Evolutionary conservation across 2,797 vertebrate genomes (phyloP), one percentile per base, ranked within the genome.

Genomic region (Mallotus villosus): DNA sequence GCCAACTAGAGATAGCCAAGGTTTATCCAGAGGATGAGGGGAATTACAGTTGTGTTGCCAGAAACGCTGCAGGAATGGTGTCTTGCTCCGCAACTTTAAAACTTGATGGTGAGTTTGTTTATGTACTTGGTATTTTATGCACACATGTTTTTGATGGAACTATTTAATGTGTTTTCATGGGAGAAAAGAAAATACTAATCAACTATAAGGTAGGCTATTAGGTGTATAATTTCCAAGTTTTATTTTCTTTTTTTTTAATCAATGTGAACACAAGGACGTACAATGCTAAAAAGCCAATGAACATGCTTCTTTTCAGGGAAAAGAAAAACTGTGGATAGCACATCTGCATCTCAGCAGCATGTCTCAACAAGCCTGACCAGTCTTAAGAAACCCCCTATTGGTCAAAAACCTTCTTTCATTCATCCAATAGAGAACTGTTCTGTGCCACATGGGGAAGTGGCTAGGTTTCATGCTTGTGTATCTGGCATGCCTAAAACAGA

Each of bases 1-100:
- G 95, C 77, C 96, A 97, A 80, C 88, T 99, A 79, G 97, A 99
- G 91, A 94, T 99, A 81, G 93, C 94, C 76, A 94, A 95, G 85
- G 97, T 96, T 70, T 99, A 95, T 80, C 87, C 94, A 0, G 97
- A 99, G 80, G 98, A 99, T 67, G 95, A 95, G 89, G 98, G 97
- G 57, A 86, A 92, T 69, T 99, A 98, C 68, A 95, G 92, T 55
- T 99, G 96, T 76, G 91, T 94, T 67, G 97, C 96, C 65, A 95
- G 90, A 24, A 99, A 99, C 88, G 82, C 85, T 21, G 88, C 93
- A 2, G 97, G 97, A 71, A 94, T 94, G 68, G 96, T 92, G 17
- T 97, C 96, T 78, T 98, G 95, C 88, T 95, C 95, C 32, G 97
- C 96, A 74, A 87, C 81, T 9, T 89, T 99, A 81, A 93, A 88